Evolutionary conservation across 1,140 invertebrate genomes (phyloP).

Genomic region (Drosophila navojoa): DNA sequence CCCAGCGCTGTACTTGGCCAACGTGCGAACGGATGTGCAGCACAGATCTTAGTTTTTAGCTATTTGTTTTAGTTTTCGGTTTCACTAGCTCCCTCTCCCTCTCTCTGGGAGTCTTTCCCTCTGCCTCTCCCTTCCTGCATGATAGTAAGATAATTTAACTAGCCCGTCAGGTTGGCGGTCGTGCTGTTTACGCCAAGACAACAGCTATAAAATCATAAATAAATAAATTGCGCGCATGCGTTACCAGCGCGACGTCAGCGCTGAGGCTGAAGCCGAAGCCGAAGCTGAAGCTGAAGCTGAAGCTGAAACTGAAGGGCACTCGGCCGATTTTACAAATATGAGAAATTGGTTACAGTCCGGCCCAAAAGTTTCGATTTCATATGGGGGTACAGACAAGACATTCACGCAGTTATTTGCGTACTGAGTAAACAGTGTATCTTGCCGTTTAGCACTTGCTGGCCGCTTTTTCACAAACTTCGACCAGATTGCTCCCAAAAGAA

Average conservation of each 20-base stretch:
- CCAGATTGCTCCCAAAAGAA: slow-evolving; percentile 51
- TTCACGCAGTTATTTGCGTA: too few species aligned
- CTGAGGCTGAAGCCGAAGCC: too few species aligned
- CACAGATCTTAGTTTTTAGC: slow-evolving; percentile 39
- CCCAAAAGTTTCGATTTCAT: slow-evolving; percentile 12
- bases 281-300: too few species aligned
- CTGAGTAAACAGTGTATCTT: slow-evolving; percentile 28
- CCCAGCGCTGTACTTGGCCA: slow-evolving; percentile 29
- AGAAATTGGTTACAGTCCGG: slow-evolving; percentile 45
- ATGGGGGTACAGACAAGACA: not conserved
- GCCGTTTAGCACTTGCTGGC: slow-evolving; percentile 57
- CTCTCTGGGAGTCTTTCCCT: not conserved
- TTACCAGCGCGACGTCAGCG: slow-evolving; percentile 45
- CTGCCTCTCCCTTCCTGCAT: not conserved
- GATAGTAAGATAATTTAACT: slow-evolving; percentile 62
- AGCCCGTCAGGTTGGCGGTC: slow-evolving; percentile 3
- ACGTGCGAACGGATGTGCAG: slow-evolving; percentile 79
- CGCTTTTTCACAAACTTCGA: slow-evolving; percentile 39
- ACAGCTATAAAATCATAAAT: slow-evolving; percentile 67
- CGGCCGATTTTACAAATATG: slow-evolving; percentile 45
- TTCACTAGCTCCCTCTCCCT: not conserved
- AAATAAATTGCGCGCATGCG: slow-evolving; percentile 72
- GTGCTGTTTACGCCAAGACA: slow-evolving; percentile 53
- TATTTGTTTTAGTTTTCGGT: not conserved
- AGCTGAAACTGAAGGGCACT: slow-evolving; percentile 32